phyloP scores from a whole-genome alignment of 2,113 vertebrate species.

The Protomyctophum bolini region DNA sequence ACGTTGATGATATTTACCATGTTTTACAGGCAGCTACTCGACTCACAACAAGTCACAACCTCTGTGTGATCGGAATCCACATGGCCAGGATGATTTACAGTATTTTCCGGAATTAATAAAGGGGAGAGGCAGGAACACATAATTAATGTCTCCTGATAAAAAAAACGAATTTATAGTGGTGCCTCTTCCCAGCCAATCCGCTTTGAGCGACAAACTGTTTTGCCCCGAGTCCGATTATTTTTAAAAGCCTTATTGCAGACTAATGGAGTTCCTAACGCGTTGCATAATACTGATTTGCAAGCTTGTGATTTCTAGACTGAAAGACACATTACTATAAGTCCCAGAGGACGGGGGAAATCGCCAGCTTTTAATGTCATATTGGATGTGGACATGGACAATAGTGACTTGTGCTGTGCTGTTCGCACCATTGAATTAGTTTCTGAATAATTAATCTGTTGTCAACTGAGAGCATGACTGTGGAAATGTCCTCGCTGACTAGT shows the following conservation, averaged over 20 bases:
- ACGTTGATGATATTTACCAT: no score
- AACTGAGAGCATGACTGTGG: not conserved
- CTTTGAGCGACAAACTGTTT: not conserved
- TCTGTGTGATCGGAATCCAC: no score
- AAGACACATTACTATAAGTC: no score
- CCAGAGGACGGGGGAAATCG: not conserved
- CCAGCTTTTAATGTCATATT: not conserved
- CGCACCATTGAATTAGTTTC: no score
- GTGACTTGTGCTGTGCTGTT: not conserved
- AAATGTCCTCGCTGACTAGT: not conserved
- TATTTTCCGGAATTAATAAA: no score
- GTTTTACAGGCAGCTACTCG: no score
- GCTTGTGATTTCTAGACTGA: not conserved
- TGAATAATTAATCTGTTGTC: not conserved
- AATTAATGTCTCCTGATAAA: not conserved
- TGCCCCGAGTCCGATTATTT: not conserved
- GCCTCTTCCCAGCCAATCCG: not conserved
- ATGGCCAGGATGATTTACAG: no score
- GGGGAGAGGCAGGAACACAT: no score
- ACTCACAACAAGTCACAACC: no score
- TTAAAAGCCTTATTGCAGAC: not conserved
- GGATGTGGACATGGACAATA: not conserved
- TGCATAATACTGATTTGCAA: not conserved
- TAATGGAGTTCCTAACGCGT: not conserved
- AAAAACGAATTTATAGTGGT: not conserved